Evolutionary conservation across 1,140 invertebrate genomes (phyloP).

Genomic region (Varroa destructor): DNA sequence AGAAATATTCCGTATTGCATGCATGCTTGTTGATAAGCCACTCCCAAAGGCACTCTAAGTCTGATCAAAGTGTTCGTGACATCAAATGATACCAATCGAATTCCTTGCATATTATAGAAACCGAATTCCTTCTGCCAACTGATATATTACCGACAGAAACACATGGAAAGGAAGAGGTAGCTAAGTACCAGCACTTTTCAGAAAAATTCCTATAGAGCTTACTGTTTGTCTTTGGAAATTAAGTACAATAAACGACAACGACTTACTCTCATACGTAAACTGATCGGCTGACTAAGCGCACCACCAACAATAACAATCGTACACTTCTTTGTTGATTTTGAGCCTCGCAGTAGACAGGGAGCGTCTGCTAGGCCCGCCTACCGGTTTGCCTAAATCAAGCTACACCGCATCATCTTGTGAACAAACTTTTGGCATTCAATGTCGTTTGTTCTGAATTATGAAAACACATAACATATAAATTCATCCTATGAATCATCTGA

Average conservation of each 20-base stretch:
- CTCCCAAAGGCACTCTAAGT: background rate
- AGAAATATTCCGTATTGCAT: background rate
- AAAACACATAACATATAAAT: too few relatives aligned
- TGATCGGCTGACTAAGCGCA: too few relatives aligned
- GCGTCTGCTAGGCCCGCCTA: too few relatives aligned
- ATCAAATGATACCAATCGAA: conserved; percentile 3
- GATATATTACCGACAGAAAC: background rate
- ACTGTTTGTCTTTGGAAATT: background rate
- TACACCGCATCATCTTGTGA: too few relatives aligned
- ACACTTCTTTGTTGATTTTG: too few relatives aligned
- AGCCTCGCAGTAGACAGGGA: too few relatives aligned
- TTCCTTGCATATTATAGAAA: background rate
- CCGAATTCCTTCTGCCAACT: background rate
- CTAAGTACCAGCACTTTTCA: background rate
- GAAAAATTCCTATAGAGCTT: background rate
- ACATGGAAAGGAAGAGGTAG: background rate
- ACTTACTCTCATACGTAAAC: background rate
- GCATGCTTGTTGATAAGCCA: background rate
- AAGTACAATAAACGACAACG: background rate
- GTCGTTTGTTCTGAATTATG: too few relatives aligned
- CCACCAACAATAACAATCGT: too few relatives aligned
- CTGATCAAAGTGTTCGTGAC: conserved; percentile 1
- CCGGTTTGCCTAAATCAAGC: too few relatives aligned
- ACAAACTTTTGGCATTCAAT: too few relatives aligned
- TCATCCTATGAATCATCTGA: too few relatives aligned